Base-by-base conservation (phyloP, 1,140 invertebrate genomes). In the Pseudomyrmex gracilis region DNA sequence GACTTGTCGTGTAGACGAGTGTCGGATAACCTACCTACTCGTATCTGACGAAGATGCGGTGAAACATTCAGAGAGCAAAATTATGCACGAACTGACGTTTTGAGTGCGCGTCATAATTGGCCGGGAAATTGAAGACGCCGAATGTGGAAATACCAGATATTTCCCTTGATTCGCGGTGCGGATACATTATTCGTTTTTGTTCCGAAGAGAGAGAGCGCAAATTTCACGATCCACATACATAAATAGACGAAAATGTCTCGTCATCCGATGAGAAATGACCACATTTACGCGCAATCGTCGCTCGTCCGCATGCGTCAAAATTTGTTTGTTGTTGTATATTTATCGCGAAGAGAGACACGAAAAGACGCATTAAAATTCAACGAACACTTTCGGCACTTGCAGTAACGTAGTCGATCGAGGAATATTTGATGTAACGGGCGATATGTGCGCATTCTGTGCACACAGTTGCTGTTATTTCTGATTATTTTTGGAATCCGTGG, bases 11-110 rank as follows among this genome's bases (percentile, higher is more conserved):
- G 45, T 67, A 53, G 73, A 77, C 61, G 4, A 34, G 34, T 34
- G 5, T 34, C 34, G 34, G n/a, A n/a, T n/a, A n/a, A n/a, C n/a
- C n/a, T n/a, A n/a, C 34, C 24, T 34, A 70, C 15, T 20, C 8
- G 7, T 15, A 24, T 53, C 63, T 0, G 34, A 34, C 34, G 34
- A 34, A 34, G 63, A 34, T 22, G 4, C 17, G n/a, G 22, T 77
- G 12, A 77, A 77, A 55, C 15, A 77, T 67, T 77, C 10, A 77
- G 9, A 2, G 17, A 43, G 34, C 49, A 77, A 77, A 77, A 77
- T 77, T 77, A 77, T 77, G 74, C 74, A 78, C 64, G 22, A 34
- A 15, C 66, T 24, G 74, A 78, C 51, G 51, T n/a, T 24, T 77
- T 55, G 45, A 20, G 3, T 57, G 8, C 51, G 64, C 7, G 51